Conservation (phyloP, 2,113 vertebrate genomes). For the Archilochus colubris region DNA sequence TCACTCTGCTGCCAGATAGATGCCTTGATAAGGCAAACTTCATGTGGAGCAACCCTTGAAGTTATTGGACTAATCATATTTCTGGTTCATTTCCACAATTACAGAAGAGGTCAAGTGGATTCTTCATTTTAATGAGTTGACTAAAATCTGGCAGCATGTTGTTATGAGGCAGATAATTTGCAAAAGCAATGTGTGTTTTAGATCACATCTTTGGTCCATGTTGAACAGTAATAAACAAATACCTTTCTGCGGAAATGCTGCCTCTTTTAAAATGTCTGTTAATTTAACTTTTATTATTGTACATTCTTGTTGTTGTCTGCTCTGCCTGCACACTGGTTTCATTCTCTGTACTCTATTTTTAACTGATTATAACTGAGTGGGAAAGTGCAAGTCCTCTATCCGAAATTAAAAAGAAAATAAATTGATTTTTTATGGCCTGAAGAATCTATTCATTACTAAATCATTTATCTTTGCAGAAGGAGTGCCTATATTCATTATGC, state of each 20-base stretch:
- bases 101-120: neutral
- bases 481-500: slow-evolving; percentile 54
- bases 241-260: neutral
- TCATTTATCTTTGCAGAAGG: slow-evolving; percentile 76
- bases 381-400: slow-evolving; percentile 75
- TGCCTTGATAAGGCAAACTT: neutral
- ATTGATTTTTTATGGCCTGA: slow-evolving; percentile 79
- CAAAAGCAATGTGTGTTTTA: neutral
- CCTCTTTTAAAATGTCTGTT: neutral
- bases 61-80: neutral
- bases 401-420: slow-evolving; percentile 79
- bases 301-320: slow-evolving; percentile 43
- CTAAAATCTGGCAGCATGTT: neutral
- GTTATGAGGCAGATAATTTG: neutral
- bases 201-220: neutral
- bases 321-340: slow-evolving; percentile 34
- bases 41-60: neutral
- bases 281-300: slow-evolving; percentile 56
- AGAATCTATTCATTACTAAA: slow-evolving; percentile 79
- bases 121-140: neutral
- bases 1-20: neutral
- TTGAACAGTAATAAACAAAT: neutral
- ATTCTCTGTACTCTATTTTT: slow-evolving; percentile 68
- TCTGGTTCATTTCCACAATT: slow-evolving; percentile 11
- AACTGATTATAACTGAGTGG: slow-evolving; percentile 52